These are phyloP conservation scores for Leontopithecus rosalia DNA, from an alignment of 2,797 vertebrate genomes.

Conservation along the genomic window DNA sequence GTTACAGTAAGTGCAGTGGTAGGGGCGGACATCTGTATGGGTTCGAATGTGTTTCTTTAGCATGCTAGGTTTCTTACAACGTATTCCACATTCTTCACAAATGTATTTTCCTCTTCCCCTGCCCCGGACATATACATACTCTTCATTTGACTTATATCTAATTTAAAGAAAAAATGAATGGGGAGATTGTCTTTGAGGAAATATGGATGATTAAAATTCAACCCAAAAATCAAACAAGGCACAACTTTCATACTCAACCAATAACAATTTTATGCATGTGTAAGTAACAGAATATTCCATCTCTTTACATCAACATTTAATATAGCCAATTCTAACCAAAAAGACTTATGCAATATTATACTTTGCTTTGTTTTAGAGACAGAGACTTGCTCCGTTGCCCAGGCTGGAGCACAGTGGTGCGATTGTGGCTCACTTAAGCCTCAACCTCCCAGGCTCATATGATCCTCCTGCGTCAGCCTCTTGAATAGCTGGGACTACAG, in stretches of 20 bases:
- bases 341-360: neutral
- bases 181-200: conserved; percentile 52
- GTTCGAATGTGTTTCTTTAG: conserved; percentile 99
- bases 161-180: conserved; percentile 60
- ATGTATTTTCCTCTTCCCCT: conserved; percentile 98
- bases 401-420: neutral
- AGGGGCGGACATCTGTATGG: conserved; percentile 97
- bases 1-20: conserved; percentile 98
- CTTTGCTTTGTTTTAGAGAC: neutral
- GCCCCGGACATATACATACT: conserved; percentile 98
- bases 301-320: conserved; percentile 7
- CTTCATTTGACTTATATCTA: conserved; percentile 99
- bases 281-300: conserved; percentile 31
- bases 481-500: neutral
- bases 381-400: neutral
- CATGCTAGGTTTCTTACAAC: conserved; percentile 99
- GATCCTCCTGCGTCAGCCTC: neutral
- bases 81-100: conserved; percentile 99
- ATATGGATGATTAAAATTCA: conserved; percentile 54
- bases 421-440: neutral
- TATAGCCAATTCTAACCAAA: conserved; percentile 39
- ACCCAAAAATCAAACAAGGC: conserved; percentile 48
- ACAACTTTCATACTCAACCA: conserved; percentile 33
- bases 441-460: neutral
- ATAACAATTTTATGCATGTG: neutral